Percentiles rank a stretch among this genome's conserved stretches.
These are phyloP conservation scores for Harpegnathos saltator DNA, from an alignment of 1,140 invertebrate species.

Conservation along the genomic window DNA sequence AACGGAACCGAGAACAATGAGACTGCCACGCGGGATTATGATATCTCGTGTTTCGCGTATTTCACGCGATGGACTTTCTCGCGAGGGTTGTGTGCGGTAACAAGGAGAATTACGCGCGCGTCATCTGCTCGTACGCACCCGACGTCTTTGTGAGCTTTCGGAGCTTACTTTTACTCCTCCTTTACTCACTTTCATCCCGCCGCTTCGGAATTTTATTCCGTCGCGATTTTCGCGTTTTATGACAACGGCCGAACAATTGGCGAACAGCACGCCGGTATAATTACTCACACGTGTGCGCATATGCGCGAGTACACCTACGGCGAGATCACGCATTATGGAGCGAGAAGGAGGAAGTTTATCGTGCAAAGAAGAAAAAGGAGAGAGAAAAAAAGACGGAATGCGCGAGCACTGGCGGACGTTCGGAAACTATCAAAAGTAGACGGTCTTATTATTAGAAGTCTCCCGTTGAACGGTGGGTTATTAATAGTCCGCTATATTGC, in stretches of 20 bases:
- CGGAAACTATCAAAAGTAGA: background rate
- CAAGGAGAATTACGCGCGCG: no score
- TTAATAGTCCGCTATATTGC: slow-evolving; percentile 49
- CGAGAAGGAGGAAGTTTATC: background rate
- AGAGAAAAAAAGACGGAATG: no score
- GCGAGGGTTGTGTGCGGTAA: no score
- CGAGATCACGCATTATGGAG: background rate
- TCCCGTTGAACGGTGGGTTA: slow-evolving; percentile 20
- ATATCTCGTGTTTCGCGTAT: background rate
- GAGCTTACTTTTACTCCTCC: no score
- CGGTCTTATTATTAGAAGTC: slow-evolving; percentile 42
- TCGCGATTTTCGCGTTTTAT: no score
- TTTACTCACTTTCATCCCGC: no score
- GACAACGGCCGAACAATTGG: no score
- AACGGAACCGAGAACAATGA: background rate
- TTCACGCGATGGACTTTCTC: background rate
- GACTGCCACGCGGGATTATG: background rate
- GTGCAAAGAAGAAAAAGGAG: no score
- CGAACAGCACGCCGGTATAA: slow-evolving; percentile 7
- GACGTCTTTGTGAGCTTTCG: no score
- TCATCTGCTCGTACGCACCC: no score
- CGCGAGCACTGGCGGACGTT: no score
- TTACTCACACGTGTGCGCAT: background rate
- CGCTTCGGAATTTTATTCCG: no score
- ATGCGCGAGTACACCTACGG: background rate